Evolutionary conservation across 2,888 invertebrate species (phyloP).

Genomic region (Actias luna): DNA sequence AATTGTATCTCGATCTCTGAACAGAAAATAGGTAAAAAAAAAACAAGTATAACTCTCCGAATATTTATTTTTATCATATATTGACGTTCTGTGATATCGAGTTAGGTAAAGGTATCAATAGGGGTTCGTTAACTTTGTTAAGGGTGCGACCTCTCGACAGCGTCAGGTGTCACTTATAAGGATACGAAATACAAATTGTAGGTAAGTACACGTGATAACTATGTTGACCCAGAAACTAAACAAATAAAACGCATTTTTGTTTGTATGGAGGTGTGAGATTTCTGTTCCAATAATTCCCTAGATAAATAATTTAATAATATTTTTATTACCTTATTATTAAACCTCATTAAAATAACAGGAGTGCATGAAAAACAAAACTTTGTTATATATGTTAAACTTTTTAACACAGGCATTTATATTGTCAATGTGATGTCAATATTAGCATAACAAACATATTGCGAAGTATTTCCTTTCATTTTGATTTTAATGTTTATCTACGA

Average conservation of each 20-base stretch:
- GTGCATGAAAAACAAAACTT: no score
- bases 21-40: not conserved
- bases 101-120: constrained; percentile 13
- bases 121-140: constrained; percentile 18
- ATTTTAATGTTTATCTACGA: no score
- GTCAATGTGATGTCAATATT: no score
- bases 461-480: no score
- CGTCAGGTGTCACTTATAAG: constrained; percentile 11
- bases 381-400: no score
- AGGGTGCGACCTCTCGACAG: constrained; percentile 7
- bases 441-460: no score
- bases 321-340: no score
- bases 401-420: no score
- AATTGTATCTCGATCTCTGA: no score
- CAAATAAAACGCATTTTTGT: constrained; percentile 5
- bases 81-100: constrained; percentile 16
- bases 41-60: not conserved
- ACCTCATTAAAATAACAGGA: no score
- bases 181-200: constrained; percentile 1
- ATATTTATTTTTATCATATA: constrained; percentile 9
- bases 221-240: constrained; percentile 3
- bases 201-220: constrained; percentile 3
- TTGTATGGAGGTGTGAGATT: not conserved
- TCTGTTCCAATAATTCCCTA: not conserved
- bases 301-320: no score